phyloP scores from a whole-genome alignment of 2,888 invertebrate genomes.

The Pogonocherus hispidulus region DNA sequence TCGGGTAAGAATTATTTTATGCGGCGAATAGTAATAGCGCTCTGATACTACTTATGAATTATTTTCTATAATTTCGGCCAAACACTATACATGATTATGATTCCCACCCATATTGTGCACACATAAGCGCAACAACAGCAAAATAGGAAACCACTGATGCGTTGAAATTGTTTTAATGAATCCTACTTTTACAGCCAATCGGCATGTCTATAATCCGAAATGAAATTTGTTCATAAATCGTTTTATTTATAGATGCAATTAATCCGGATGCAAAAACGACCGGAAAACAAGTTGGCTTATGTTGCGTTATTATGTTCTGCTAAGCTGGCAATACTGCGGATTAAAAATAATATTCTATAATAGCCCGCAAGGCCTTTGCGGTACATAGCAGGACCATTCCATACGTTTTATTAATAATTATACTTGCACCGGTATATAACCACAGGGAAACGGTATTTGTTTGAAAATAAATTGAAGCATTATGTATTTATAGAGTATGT shows the following conservation, averaged over 20 bases:
- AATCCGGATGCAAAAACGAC: conserved; percentile 28
- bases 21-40: too few relatives aligned
- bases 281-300: conserved; percentile 27
- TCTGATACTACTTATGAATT: too few relatives aligned
- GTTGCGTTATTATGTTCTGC: conserved; percentile 26
- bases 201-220: conserved; percentile 23
- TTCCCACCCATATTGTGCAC: conserved; percentile 1
- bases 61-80: too few relatives aligned
- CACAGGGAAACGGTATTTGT: too few relatives aligned
- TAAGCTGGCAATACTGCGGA: conserved; percentile 15
- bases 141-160: conserved; percentile 21
- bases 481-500: too few relatives aligned
- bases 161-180: conserved; percentile 30
- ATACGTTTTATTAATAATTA: neutral
- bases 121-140: neutral
- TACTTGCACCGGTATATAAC: too few relatives aligned
- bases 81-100: too few relatives aligned
- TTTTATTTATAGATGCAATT: conserved; percentile 17
- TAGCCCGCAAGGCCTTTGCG: neutral
- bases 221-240: conserved; percentile 31
- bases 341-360: conserved; percentile 16
- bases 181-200: conserved; percentile 11
- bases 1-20: too few relatives aligned
- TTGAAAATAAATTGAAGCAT: too few relatives aligned
- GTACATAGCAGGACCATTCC: neutral